Percentiles rank a stretch among this genome's conserved stretches.
Conservation (phyloP, 2,888 invertebrate species). For the Clunio marinus region DNA sequence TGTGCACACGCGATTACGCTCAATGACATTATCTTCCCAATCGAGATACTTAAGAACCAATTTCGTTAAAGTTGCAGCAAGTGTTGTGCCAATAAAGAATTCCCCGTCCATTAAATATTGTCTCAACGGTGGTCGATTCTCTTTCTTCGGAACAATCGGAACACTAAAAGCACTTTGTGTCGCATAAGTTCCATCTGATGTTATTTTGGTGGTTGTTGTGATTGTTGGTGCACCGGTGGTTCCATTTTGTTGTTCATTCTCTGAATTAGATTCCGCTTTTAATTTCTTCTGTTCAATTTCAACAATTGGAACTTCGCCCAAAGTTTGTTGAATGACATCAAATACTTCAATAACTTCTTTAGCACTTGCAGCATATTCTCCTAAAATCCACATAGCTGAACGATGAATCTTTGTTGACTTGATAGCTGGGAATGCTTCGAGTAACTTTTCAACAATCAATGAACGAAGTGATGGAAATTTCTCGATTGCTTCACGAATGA, state of each 20-base stretch:
- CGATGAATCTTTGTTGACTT: slow-evolving; percentile 89
- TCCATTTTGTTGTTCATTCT: slow-evolving; percentile 50
- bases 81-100: slow-evolving; percentile 90
- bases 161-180: slow-evolving; percentile 95
- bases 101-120: slow-evolving; percentile 91
- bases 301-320: slow-evolving; percentile 65
- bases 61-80: slow-evolving; percentile 88
- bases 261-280: slow-evolving; percentile 62
- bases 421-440: slow-evolving; percentile 78
- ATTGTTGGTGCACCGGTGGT: slow-evolving; percentile 47
- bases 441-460: slow-evolving; percentile 71
- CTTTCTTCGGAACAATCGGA: slow-evolving; percentile 62
- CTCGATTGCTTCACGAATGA: slow-evolving; percentile 94
- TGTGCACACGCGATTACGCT: slow-evolving; percentile 62
- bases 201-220: slow-evolving; percentile 59
- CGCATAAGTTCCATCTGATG: slow-evolving; percentile 98
- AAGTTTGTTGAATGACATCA: slow-evolving; percentile 65
- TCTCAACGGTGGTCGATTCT: slow-evolving; percentile 73
- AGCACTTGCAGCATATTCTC: slow-evolving; percentile 83
- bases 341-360: slow-evolving; percentile 77
- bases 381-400: slow-evolving; percentile 94
- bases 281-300: slow-evolving; percentile 66
- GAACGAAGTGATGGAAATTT: slow-evolving; percentile 77
- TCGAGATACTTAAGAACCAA: slow-evolving; percentile 70
- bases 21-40: slow-evolving; percentile 47